Evolutionary conservation across 2,113 vertebrate genomes (phyloP).

Genomic region (Heteronetta atricapilla): DNA sequence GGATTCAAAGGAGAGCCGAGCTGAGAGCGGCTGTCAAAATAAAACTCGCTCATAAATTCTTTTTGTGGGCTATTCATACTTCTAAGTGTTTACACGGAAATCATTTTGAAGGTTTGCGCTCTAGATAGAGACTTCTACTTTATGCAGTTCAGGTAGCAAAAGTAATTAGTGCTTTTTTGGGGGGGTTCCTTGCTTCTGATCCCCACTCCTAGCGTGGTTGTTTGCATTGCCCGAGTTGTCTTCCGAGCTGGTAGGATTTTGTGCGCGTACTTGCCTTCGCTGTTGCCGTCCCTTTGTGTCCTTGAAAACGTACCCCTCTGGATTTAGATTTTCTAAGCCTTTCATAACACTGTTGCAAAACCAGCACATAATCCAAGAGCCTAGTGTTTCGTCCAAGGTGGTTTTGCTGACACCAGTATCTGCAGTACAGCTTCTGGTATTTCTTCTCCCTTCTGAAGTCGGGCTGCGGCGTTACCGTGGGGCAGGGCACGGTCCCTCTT

Average conservation of each 20-base stretch:
- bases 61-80: neutral
- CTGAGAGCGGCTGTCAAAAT: neutral
- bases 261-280: no score
- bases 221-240: neutral
- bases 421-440: fast-evolving
- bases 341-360: no score
- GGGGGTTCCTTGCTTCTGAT: neutral
- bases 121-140: neutral
- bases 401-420: neutral
- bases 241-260: neutral
- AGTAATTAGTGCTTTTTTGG: neutral
- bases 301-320: neutral
- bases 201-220: neutral
- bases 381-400: neutral
- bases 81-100: neutral
- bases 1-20: neutral
- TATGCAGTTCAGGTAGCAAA: neutral
- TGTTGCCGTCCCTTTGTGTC: neutral
- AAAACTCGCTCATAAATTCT: neutral
- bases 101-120: fast-evolving
- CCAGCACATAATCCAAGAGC: neutral
- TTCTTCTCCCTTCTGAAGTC: neutral
- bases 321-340: neutral
- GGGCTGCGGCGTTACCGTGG: fast-evolving
- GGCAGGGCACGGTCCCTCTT: neutral